Percentiles rank a stretch among this genome's conserved stretches.
Conservation (phyloP, 2,888 invertebrate genomes). For the Steinernema hermaphroditum region DNA sequence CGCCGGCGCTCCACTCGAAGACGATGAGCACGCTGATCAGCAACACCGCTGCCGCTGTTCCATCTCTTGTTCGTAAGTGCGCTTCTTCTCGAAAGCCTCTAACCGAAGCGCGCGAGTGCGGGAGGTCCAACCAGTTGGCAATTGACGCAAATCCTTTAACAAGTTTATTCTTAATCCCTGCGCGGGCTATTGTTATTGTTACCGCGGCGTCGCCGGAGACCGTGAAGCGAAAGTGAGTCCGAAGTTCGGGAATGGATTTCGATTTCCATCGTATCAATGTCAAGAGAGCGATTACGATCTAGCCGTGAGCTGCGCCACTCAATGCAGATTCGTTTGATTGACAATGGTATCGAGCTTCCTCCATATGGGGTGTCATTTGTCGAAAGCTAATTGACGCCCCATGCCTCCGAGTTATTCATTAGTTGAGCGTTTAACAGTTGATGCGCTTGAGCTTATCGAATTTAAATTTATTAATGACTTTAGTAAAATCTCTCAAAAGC, state of each 20-base stretch:
- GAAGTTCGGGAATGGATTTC: not conserved
- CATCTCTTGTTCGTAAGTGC: not conserved
- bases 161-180: constrained; percentile 15
- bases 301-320: not conserved
- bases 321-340: constrained; percentile 7
- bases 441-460: not conserved
- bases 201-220: not conserved
- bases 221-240: not conserved
- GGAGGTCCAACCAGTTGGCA: constrained; percentile 17
- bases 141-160: constrained; percentile 8
- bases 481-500: too few species aligned
- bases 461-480: not conserved
- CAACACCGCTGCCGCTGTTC: not conserved
- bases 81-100: not conserved
- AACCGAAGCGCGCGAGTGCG: not conserved
- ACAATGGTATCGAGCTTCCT: not conserved
- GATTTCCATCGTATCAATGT: constrained; percentile 8
- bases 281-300: constrained; percentile 21
- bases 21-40: not conserved
- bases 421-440: not conserved
- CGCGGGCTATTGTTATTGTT: constrained; percentile 17
- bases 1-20: not conserved
- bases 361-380: not conserved
- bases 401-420: not conserved
- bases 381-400: not conserved